Base-by-base conservation (phyloP, 2,113 vertebrate species). In the pig (Sus scrofa) region DNA sequence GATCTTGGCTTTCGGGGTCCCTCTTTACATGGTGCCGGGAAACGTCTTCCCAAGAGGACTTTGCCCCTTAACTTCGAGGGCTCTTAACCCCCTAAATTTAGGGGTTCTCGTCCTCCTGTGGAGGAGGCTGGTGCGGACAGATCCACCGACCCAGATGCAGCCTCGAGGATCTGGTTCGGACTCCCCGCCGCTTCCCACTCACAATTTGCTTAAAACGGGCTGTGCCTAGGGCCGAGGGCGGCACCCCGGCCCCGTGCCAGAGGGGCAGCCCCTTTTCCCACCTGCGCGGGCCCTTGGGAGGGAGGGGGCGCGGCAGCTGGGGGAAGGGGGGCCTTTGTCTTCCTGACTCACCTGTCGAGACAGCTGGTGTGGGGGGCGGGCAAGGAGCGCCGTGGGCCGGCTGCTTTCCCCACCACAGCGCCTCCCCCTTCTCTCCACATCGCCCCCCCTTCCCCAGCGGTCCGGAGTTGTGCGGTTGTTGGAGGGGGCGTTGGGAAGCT, bases 331-430 rank as follows among this genome's bases (percentile, higher is more conserved):
- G 92, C 95, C 96, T 98, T 98, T 97, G 97, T 97, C 97, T 97
- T 85, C 84, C 94, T 73, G 95, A 96, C 97, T 98, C 97, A 98
- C 97, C 97, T 98, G 97, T 98, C 97, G 94, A 97, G 97, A 97
- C 97, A 98, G 97, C 97, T 97, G 97, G 95, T 58, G 94, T 27
- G 3, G 20, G 32, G 8, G 52, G 89, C 58, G 60, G 88, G 70
- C 63, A 11, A 9, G 71, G 44, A 79, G 63, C 15, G 10, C 68
- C 2, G 83, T 6, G 84, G 88, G 62, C 94, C 54, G 89, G 92
- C 94, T 83, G 95, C 94, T 68, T 19, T 70, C 60, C 89, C 71
- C 91, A 5, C 58, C 82, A 11, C 54, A 2, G 54, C n/a, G 62
- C 93, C 89, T 84, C 91, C 77, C 68, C 67, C 79, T 54, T 19